Percentiles rank a stretch among this genome's conserved stretches.
phyloP scores from a whole-genome alignment of 1,140 invertebrate genomes.

The Papilio dardanus region DNA sequence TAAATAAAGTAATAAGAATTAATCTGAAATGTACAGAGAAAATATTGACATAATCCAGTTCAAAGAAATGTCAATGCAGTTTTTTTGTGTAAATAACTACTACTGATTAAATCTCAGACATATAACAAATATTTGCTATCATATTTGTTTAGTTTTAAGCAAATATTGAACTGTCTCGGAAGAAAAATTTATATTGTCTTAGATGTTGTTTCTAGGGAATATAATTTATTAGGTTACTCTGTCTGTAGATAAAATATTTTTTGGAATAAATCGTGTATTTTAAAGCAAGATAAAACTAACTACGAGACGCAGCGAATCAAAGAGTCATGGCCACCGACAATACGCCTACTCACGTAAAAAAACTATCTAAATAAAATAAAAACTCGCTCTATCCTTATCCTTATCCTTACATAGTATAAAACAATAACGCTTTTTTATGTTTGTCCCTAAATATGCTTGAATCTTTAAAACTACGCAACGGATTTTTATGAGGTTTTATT shows the following conservation, averaged over 20 bases:
- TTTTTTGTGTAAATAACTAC: neutral
- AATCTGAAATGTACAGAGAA: neutral
- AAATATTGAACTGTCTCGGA: neutral
- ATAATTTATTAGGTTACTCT: neutral
- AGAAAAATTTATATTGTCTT: neutral
- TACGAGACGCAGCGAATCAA: too few species aligned
- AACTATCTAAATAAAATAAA: too few species aligned
- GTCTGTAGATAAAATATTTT: constrained; percentile 1
- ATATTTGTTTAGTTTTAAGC: neutral
- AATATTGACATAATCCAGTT: neutral
- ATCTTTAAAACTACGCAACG: too few species aligned
- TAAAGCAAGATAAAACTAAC: neutral
- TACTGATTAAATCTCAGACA: neutral
- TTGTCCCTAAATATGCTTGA: too few species aligned
- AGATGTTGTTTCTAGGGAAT: neutral
- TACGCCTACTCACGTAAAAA: too few species aligned
- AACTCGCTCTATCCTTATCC: too few species aligned
- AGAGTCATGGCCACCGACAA: too few species aligned
- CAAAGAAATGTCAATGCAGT: neutral
- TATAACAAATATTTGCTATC: neutral
- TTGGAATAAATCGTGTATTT: neutral
- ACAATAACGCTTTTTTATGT: too few species aligned
- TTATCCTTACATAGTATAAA: too few species aligned
- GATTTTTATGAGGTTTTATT: too few species aligned
- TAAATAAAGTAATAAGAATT: neutral